Evolutionary conservation across 2,113 vertebrate genomes (phyloP).

Genomic region (Corythoichthys intestinalis): DNA sequence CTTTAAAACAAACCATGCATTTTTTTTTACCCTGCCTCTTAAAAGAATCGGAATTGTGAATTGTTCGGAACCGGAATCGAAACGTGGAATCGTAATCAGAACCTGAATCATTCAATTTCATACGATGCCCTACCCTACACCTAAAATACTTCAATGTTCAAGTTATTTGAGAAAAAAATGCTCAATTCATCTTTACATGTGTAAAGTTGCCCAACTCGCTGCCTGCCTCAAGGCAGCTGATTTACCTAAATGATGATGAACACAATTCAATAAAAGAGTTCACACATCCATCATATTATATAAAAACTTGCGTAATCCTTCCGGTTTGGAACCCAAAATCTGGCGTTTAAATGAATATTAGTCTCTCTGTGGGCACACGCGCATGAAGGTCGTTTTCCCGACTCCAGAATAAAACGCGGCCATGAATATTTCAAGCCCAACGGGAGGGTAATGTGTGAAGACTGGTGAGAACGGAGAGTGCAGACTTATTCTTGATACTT

Average conservation of each 20-base stretch:
- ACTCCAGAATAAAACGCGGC: conserved; percentile 51
- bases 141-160: too few relatives aligned
- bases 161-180: too few relatives aligned
- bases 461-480: conserved; percentile 23
- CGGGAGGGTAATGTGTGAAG: conserved; percentile 34
- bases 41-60: too few relatives aligned
- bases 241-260: neutral
- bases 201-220: neutral
- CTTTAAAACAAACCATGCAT: too few relatives aligned
- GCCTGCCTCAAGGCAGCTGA: neutral
- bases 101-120: too few relatives aligned
- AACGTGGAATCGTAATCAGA: too few relatives aligned
- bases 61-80: too few relatives aligned
- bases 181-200: too few relatives aligned
- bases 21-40: too few relatives aligned
- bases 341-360: conserved; percentile 12
- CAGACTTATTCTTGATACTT: conserved; percentile 15
- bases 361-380: conserved; percentile 21
- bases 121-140: too few relatives aligned
- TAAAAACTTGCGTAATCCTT: neutral
- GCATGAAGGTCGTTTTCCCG: conserved; percentile 57
- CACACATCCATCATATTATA: neutral
- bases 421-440: conserved; percentile 60
- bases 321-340: neutral
- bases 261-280: neutral